A percentile compares a stretch with the other conserved stretches of the same genome.
These are phyloP conservation scores for Xenentodon cancila DNA, from an alignment of 2,797 vertebrate species.

Conservation along the genomic window DNA sequence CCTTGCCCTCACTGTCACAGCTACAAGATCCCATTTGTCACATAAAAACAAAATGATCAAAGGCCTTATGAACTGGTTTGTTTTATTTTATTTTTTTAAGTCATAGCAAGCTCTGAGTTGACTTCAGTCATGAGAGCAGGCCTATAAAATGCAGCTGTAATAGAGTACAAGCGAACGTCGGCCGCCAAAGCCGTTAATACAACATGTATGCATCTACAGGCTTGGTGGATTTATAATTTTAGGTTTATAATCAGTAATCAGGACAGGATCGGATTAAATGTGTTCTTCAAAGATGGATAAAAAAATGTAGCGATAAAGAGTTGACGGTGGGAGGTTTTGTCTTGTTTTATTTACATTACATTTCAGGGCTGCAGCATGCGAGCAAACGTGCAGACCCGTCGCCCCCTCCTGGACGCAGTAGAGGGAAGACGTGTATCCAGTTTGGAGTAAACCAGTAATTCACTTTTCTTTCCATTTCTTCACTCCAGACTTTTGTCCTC, in stretches of 20 bases:
- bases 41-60: constrained; percentile 2
- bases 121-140: constrained; percentile 15
- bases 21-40: constrained; percentile 4
- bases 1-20: constrained; percentile 9
- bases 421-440: not conserved
- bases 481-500: not conserved
- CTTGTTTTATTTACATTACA: too few species aligned
- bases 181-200: constrained; percentile 1
- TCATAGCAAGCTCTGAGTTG: not conserved
- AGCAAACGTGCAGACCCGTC: constrained; percentile 21
- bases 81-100: too few species aligned
- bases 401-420: constrained; percentile 74
- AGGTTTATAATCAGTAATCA: too few species aligned
- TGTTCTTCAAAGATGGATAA: too few species aligned
- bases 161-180: constrained; percentile 1
- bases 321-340: too few species aligned
- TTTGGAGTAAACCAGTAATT: not conserved
- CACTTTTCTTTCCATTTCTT: not conserved
- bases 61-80: not conserved
- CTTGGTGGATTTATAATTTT: not conserved
- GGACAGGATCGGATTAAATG: too few species aligned
- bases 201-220: not conserved
- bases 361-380: not conserved
- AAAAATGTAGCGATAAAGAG: too few species aligned
- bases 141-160: constrained; percentile 9